A percentile compares a stretch with the other conserved stretches of the same genome.
Evolutionary conservation across 2,113 vertebrate species (phyloP).

Genomic region (Astur gentilis): DNA sequence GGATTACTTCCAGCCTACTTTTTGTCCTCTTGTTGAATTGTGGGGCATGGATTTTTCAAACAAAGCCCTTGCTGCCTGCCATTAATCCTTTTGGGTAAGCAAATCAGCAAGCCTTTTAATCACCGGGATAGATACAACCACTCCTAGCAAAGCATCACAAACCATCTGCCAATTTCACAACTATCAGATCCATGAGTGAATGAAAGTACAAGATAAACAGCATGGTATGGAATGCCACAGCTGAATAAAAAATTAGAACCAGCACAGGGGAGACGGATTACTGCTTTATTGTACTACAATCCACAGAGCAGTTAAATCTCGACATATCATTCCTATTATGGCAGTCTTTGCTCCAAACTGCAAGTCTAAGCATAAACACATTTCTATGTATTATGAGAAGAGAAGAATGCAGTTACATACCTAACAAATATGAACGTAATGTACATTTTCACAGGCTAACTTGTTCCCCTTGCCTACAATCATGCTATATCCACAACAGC

Average conservation of each 20-base stretch:
- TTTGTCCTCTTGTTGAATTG: conserved; percentile 53
- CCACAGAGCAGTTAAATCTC: conserved; percentile 40
- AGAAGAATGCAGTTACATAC: not conserved
- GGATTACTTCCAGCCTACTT: conserved; percentile 57
- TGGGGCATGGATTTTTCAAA: conserved; percentile 59
- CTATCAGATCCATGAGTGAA: conserved; percentile 44
- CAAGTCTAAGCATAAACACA: not conserved
- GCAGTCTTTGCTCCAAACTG: not conserved
- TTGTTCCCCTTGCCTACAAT: not conserved
- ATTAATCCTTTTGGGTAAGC: conserved; percentile 70
- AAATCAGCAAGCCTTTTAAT: conserved; percentile 71
- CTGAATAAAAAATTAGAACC: conserved; percentile 65
- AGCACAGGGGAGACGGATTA: conserved; percentile 55
- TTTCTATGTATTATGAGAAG: not conserved
- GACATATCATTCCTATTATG: not conserved
- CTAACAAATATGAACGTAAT: not conserved
- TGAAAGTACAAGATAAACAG: conserved; percentile 59
- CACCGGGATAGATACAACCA: conserved; percentile 44
- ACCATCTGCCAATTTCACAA: conserved; percentile 58
- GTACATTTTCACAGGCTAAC: not conserved
- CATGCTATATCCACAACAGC: not conserved
- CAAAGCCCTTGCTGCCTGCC: conserved; percentile 57
- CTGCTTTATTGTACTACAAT: conserved; percentile 65
- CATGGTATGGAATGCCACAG: conserved; percentile 39
- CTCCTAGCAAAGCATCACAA: conserved; percentile 61